These are phyloP conservation scores for Torymus texanus DNA, from an alignment of 2,888 invertebrate species.

Conservation along the genomic window DNA sequence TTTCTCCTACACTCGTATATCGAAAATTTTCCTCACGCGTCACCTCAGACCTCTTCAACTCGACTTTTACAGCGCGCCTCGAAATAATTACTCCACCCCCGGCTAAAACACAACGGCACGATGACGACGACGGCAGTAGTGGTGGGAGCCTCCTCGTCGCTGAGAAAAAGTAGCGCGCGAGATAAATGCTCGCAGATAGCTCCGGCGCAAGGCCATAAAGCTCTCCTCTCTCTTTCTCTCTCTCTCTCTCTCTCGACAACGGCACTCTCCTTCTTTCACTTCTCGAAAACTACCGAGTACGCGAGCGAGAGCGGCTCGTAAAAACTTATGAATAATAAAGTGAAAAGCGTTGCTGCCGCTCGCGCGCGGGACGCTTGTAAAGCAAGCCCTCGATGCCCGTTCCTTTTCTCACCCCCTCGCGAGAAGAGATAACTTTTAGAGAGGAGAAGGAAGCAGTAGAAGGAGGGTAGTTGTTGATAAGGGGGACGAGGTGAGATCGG, in stretches of 20 bases:
- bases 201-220: neutral
- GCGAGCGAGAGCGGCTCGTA: conserved; percentile 19
- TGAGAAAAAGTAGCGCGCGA: too few relatives aligned
- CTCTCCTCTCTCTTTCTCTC: conserved; percentile 27
- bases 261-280: conserved; percentile 44
- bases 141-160: too few relatives aligned
- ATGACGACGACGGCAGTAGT: too few relatives aligned
- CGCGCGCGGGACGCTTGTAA: conserved; percentile 21
- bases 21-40: too few relatives aligned
- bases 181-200: too few relatives aligned
- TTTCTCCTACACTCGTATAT: too few relatives aligned
- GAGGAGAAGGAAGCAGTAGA: conserved; percentile 14
- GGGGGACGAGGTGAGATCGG: neutral
- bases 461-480: conserved; percentile 12
- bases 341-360: conserved; percentile 36
- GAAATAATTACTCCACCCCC: too few relatives aligned
- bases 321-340: conserved; percentile 56
- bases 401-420: neutral
- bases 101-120: too few relatives aligned
- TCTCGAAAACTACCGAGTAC: conserved; percentile 29
- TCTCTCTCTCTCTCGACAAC: conserved; percentile 16
- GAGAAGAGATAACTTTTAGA: conserved; percentile 30
- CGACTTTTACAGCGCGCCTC: too few relatives aligned
- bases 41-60: too few relatives aligned
- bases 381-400: conserved; percentile 37